A percentile compares a stretch with the other conserved stretches of the same genome.
These are phyloP conservation scores for Clistopyga incitator DNA, from an alignment of 2,888 invertebrate species.

Conservation along the genomic window DNA sequence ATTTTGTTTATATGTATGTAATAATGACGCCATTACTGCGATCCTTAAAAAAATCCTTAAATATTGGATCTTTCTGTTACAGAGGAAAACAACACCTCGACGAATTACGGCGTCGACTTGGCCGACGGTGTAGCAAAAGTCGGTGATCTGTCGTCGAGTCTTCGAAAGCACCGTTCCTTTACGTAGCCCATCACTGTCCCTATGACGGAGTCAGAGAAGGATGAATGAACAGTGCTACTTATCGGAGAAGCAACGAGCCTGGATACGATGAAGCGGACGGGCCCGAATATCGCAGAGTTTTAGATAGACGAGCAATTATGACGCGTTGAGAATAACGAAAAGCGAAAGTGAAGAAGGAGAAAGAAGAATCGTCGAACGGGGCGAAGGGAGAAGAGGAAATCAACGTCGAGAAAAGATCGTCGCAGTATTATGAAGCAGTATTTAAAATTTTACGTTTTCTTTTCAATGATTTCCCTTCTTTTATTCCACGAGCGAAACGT, in stretches of 20 bases:
- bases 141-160: slow-evolving; percentile 71
- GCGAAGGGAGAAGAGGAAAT: slow-evolving; percentile 44
- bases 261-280: slow-evolving; percentile 48
- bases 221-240: slow-evolving; percentile 51
- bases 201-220: slow-evolving; percentile 57
- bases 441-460: slow-evolving; percentile 60
- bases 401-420: slow-evolving; percentile 66
- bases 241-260: slow-evolving; percentile 63
- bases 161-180: slow-evolving; percentile 76
- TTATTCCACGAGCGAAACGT: neutral
- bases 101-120: slow-evolving; percentile 79
- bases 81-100: slow-evolving; percentile 80
- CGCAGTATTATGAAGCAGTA: slow-evolving; percentile 68
- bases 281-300: slow-evolving; percentile 54
- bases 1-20: no score
- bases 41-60: no score
- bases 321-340: slow-evolving; percentile 46
- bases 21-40: no score
- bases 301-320: slow-evolving; percentile 77
- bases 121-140: slow-evolving; percentile 77
- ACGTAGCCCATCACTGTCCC: slow-evolving; percentile 72
- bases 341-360: neutral
- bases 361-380: slow-evolving; percentile 33
- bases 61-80: slow-evolving; percentile 55
- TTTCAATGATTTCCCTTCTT: slow-evolving; percentile 49